Evolutionary conservation across 2,888 invertebrate genomes (phyloP).

Genomic region (Caenorhabditis zanzibari): DNA sequence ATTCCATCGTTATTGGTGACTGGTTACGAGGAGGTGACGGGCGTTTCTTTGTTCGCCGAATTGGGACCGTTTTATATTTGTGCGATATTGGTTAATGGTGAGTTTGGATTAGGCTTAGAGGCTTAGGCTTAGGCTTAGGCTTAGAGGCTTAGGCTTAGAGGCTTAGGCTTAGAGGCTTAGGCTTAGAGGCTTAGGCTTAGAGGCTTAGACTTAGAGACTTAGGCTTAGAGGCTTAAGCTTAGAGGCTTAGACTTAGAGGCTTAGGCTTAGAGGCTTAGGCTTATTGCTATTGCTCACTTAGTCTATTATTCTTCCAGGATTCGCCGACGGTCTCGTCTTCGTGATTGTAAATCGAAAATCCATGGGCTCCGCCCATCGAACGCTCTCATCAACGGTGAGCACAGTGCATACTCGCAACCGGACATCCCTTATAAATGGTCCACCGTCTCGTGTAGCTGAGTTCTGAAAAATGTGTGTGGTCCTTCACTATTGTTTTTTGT

Average conservation of each 20-base stretch:
- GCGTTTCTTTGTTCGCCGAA: constrained; percentile 60
- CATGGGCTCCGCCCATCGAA: constrained; percentile 31
- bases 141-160: too few relatives aligned
- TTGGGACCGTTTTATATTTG: constrained; percentile 63
- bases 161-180: too few relatives aligned
- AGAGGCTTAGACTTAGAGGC: too few relatives aligned
- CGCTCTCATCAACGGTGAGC: constrained; percentile 60
- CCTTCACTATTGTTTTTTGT: background rate
- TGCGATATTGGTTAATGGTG: constrained; percentile 61
- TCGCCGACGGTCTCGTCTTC: constrained; percentile 59
- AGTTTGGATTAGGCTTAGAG: background rate
- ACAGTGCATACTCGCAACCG: constrained; percentile 45
- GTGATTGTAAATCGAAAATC: constrained; percentile 44
- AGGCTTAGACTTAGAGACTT: too few relatives aligned
- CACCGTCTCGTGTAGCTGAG: constrained; percentile 37
- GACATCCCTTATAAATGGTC: constrained; percentile 29
- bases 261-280: too few relatives aligned
- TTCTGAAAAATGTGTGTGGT: constrained; percentile 20
- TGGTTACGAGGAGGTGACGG: constrained; percentile 58
- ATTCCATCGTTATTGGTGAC: constrained; percentile 59
- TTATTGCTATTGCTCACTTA: too few relatives aligned
- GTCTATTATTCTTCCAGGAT: constrained; percentile 25
- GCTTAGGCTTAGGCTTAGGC: too few relatives aligned
- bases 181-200: too few relatives aligned
- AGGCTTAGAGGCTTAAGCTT: too few relatives aligned